Evolutionary conservation across 1,140 invertebrate species (phyloP), one percentile per base, ranked within the genome.

Genomic region (Trialeurodes vaporariorum): DNA sequence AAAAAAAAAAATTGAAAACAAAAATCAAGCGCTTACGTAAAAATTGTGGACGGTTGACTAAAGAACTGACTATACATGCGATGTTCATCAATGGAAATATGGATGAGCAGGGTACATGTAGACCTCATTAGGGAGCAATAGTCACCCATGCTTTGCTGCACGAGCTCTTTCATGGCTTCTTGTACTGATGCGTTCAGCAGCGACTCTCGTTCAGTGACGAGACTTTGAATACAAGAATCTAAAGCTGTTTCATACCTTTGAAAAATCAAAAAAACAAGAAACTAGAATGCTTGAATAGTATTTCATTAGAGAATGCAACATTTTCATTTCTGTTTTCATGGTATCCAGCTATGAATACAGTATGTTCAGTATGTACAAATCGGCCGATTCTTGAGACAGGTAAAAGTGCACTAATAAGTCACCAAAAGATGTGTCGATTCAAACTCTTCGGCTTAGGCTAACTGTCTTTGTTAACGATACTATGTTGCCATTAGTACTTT

Each of bases 41-140:
- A 76, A 27, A 85, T 81, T 2, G 77, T 71, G 0, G 87, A 87
- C 1, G 83, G 74, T 58, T 85, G 82, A 0, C 81, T 82, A 70
- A 97, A 98, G 75, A 97, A 96, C 76, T 96, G 92, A 68, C 86
- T 85, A 78, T 91, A 98, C 2, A 98, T 80, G 71, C 90, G 85
- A 73, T 92, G 86, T 76, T 98, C 95, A 79, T 98, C 94, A 74
- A 94, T 87, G 70, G 93, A 94, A 0, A 96, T 86, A 77, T 96
- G 93, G 21, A 97, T 84, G 11, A 96, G 81, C 73, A 97, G 88
- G 1, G 93, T 88, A 80, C 92, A 94, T 0, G 93, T 89, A 72
- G 90, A 90, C 64, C 95, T 81, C 64, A 94, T 87, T 9, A 96
- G 79, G 24, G 91, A 86, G 79, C 94, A 96, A 73, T 95, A 90